phyloP scores from a whole-genome alignment of 2,797 vertebrate species.

The Pelobates cultripes region DNA sequence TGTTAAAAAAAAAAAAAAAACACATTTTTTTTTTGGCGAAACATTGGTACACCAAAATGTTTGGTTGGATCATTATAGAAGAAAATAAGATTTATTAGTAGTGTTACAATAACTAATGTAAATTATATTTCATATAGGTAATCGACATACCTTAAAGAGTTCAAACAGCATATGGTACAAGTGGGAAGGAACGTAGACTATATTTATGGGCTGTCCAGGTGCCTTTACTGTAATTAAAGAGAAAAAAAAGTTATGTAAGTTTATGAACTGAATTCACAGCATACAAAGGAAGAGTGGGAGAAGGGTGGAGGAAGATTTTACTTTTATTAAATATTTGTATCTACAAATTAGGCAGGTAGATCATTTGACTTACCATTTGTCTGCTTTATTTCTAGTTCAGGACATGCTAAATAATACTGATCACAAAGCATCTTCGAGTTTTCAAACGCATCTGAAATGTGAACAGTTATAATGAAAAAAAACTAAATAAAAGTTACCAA shows the following conservation, averaged over 20 bases:
- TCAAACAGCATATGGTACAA: conserved; percentile 99
- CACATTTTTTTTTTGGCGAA: too few relatives aligned
- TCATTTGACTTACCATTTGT: conserved; percentile 83
- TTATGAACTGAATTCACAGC: too few relatives aligned
- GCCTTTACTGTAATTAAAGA: conserved; percentile 75
- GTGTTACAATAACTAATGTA: too few relatives aligned
- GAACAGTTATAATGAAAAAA: background rate
- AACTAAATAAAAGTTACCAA: background rate
- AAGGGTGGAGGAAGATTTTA: too few relatives aligned
- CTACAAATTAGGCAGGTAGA: too few relatives aligned
- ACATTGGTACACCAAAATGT: too few relatives aligned
- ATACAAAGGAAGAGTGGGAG: too few relatives aligned
- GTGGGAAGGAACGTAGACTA: conserved; percentile 96
- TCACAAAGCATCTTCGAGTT: conserved; percentile 93
- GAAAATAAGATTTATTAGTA: too few relatives aligned
- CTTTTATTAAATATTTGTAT: too few relatives aligned
- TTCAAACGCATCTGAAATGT: conserved; percentile 88
- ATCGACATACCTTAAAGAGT: conserved; percentile 89
- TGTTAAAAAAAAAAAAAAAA: too few relatives aligned
- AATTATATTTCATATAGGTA: background rate
- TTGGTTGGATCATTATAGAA: too few relatives aligned
- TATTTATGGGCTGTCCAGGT: conserved; percentile 79
- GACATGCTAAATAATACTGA: conserved; percentile 94
- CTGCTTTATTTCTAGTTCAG: conserved; percentile 88
- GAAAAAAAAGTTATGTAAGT: background rate